Evolutionary conservation across 2,888 invertebrate species (phyloP).

Genomic region (Iphiclides podalirius): DNA sequence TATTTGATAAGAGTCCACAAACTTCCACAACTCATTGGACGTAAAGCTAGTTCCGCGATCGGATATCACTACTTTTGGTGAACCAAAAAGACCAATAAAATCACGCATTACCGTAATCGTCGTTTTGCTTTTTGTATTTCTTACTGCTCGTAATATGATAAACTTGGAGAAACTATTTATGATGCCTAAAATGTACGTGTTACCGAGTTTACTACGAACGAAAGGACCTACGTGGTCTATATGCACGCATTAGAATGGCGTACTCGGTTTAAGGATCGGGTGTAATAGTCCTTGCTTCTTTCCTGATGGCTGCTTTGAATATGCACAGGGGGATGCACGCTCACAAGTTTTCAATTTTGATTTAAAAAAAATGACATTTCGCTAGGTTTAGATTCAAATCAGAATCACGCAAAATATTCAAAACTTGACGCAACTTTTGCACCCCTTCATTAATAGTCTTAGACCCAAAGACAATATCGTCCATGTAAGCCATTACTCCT

Average conservation of each 20-base stretch:
- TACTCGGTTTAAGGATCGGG: conserved; percentile 27
- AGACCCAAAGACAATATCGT: conserved; percentile 24
- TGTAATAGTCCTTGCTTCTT: conserved; percentile 28
- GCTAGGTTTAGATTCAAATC: conserved; percentile 19
- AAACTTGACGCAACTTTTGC: too few species aligned
- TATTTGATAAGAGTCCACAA: conserved; percentile 9
- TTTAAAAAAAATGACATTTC: conserved; percentile 24
- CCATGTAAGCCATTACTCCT: conserved; percentile 22
- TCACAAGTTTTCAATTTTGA: conserved; percentile 13
- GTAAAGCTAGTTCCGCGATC: conserved; percentile 29
- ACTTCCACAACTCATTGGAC: conserved; percentile 20
- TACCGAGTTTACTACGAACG: conserved; percentile 33
- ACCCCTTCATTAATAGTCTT: too few species aligned
- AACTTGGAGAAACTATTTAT: conserved; percentile 49
- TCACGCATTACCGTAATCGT: background rate
- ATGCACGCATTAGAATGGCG: conserved; percentile 34
- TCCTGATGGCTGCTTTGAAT: conserved; percentile 29
- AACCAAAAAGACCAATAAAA: conserved; percentile 24
- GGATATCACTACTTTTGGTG: conserved; percentile 25
- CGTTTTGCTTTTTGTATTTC: too few species aligned
- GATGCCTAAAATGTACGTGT: conserved; percentile 39
- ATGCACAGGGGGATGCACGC: conserved; percentile 31
- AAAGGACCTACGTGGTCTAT: conserved; percentile 33
- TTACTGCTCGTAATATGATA: too few species aligned
- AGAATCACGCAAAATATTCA: conserved; percentile 18